phyloP scores from a whole-genome alignment of 2,113 vertebrate species.

The Promerops cafer region DNA sequence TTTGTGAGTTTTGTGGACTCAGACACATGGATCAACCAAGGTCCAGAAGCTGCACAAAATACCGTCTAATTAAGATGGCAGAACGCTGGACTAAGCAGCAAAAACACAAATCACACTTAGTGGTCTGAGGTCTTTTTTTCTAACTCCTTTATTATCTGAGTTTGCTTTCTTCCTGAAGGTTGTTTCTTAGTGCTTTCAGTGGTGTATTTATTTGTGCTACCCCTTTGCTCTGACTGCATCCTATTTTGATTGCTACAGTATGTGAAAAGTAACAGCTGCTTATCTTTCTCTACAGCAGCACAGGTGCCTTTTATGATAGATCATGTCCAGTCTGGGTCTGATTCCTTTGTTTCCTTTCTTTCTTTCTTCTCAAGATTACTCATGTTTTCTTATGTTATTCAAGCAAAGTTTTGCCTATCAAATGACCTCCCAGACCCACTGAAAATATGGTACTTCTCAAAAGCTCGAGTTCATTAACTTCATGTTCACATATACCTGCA shows the following conservation, averaged over 20 bases:
- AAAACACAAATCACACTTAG: neutral
- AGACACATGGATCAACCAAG: neutral
- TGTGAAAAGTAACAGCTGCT: neutral
- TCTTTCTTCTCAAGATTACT: neutral
- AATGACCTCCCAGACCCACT: neutral
- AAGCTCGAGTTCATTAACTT: neutral
- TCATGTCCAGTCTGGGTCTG: neutral
- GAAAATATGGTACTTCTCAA: neutral
- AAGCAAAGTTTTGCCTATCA: neutral
- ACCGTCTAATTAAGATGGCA: neutral
- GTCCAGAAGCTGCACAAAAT: neutral
- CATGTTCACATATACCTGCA: neutral
- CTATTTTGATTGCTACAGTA: neutral
- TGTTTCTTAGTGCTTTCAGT: neutral
- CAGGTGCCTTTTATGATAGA: neutral
- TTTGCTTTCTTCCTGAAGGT: neutral
- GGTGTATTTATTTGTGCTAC: neutral
- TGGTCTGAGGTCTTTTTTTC: neutral
- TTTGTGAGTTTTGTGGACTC: neutral
- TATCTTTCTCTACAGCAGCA: neutral
- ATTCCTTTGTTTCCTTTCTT: neutral
- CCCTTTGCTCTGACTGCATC: neutral
- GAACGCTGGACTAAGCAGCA: neutral
- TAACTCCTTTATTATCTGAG: neutral
- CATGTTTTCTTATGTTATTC: neutral